These are phyloP conservation scores for Drosophila nannoptera DNA, from an alignment of 1,140 invertebrate species.

Conservation along the genomic window DNA sequence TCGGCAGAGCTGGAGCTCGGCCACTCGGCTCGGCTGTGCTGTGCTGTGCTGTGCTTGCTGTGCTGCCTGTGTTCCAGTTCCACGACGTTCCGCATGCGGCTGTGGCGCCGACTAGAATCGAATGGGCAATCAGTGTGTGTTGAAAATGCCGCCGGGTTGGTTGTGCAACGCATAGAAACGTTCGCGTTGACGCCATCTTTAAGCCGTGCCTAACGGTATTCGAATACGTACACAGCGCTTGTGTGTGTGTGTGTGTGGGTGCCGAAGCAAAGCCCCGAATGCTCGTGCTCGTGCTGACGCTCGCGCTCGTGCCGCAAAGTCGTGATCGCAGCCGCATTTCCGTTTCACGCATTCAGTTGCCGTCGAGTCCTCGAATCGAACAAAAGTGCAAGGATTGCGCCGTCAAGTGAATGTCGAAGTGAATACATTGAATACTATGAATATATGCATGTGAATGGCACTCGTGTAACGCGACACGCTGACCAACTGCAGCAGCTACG, in stretches of 20 bases:
- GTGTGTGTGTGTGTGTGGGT: constrained; percentile 8
- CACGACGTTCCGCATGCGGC: constrained; percentile 36
- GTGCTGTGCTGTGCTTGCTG: constrained; percentile 9
- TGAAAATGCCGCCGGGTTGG: constrained; percentile 69
- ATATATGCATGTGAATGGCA: constrained; percentile 12
- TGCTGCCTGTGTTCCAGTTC: constrained; percentile 27
- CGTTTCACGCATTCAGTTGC: constrained; percentile 44
- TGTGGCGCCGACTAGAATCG: constrained; percentile 25
- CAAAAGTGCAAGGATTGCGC: constrained; percentile 43
- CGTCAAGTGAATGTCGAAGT: background rate
- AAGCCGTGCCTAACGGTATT: constrained; percentile 56
- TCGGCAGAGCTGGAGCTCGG: no score
- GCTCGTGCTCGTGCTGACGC: constrained; percentile 21
- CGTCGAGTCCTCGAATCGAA: constrained; percentile 40
- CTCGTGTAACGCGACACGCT: constrained; percentile 14
- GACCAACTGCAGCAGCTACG: constrained; percentile 24
- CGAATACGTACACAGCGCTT: constrained; percentile 8
- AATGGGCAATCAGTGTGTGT: constrained; percentile 59
- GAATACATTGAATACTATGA: constrained; percentile 10
- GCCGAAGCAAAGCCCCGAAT: constrained; percentile 35
- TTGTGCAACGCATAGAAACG: constrained; percentile 56
- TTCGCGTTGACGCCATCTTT: constrained; percentile 38
- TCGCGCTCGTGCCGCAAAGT: constrained; percentile 33
- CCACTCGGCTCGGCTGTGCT: constrained; percentile 15
- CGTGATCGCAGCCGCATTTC: constrained; percentile 53